Conservation (phyloP, 2,888 invertebrate species). For the Meiosimyza decipiens region DNA sequence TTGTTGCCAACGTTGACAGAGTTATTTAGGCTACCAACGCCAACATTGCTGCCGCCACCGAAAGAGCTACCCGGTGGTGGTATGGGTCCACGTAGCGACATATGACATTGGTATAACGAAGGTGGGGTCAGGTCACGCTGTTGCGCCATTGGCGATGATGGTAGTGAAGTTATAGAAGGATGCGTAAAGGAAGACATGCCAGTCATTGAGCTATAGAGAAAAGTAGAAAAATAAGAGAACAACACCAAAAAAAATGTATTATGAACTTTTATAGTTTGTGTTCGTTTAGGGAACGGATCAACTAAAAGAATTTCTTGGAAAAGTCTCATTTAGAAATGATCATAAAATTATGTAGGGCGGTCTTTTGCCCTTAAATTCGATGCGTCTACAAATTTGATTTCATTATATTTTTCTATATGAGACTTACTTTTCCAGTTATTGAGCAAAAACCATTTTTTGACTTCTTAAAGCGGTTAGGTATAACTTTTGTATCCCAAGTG, state of each 20-base stretch:
- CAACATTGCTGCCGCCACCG: conserved; percentile 35
- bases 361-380: too few species aligned
- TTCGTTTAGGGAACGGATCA: too few species aligned
- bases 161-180: conserved; percentile 58
- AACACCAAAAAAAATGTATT: not conserved
- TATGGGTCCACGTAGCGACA: conserved; percentile 60
- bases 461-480: too few species aligned
- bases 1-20: conserved; percentile 39
- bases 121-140: conserved; percentile 64
- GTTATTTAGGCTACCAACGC: conserved; percentile 34
- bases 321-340: too few species aligned
- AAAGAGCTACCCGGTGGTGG: conserved; percentile 37
- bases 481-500: too few species aligned
- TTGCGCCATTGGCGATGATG: conserved; percentile 59
- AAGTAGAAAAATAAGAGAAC: conserved; percentile 12
- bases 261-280: not conserved
- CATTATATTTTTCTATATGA: too few species aligned
- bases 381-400: too few species aligned
- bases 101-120: conserved; percentile 65
- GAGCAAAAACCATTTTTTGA: too few species aligned
- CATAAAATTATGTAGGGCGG: too few species aligned
- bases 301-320: too few species aligned
- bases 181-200: conserved; percentile 64
- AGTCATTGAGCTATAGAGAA: conserved; percentile 58
- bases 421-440: too few species aligned